These are phyloP conservation scores for Gymnocheta viridis DNA, from an alignment of 2,888 invertebrate species.

Conservation along the genomic window DNA sequence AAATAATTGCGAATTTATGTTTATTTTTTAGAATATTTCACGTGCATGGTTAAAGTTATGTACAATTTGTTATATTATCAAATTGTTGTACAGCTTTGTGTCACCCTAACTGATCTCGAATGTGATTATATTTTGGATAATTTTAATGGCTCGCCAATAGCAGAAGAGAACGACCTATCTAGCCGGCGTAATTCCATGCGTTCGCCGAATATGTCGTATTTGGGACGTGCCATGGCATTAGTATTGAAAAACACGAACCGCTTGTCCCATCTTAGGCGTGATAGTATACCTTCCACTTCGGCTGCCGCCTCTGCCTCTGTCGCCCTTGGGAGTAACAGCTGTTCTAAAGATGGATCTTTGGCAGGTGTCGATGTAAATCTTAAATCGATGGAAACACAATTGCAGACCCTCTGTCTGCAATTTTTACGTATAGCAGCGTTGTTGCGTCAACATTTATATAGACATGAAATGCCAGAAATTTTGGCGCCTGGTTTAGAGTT, in stretches of 20 bases:
- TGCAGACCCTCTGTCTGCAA: conserved; percentile 91
- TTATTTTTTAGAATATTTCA: conserved; percentile 89
- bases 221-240: conserved; percentile 81
- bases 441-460: conserved; percentile 91
- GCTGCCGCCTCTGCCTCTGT: conserved; percentile 73
- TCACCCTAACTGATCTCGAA: conserved; percentile 86
- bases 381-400: conserved; percentile 83
- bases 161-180: conserved; percentile 47
- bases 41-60: conserved; percentile 92
- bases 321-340: conserved; percentile 16
- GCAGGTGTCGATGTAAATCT: conserved; percentile 76
- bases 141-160: conserved; percentile 71
- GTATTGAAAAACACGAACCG: conserved; percentile 79
- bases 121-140: conserved; percentile 83
- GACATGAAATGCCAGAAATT: conserved; percentile 88
- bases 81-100: conserved; percentile 90
- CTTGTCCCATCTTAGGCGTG: conserved; percentile 78
- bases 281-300: conserved; percentile 77
- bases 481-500: conserved; percentile 87
- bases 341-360: conserved; percentile 37
- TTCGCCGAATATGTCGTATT: conserved; percentile 72
- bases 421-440: conserved; percentile 92
- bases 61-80: conserved; percentile 96
- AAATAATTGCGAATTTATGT: not conserved
- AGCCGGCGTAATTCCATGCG: conserved; percentile 72